Base-by-base conservation (phyloP, 2,797 vertebrate species). In the Myotis findleyi region DNA sequence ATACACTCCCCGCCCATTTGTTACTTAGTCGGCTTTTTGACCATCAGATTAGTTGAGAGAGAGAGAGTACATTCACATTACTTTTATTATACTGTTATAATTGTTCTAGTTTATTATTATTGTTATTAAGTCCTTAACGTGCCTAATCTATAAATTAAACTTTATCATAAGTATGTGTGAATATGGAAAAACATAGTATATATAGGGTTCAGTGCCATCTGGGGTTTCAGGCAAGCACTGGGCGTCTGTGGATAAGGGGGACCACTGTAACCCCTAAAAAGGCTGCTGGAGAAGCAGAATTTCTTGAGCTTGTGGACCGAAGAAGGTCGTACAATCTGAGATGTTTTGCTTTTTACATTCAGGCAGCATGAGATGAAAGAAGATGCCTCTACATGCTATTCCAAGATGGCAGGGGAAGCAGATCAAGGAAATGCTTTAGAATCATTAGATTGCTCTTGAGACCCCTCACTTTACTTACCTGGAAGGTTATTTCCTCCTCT, bases 351-450 rank as follows among this genome's bases (percentile, higher is more conserved):
- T 81, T 72, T 55, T 47, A 21, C 25, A 87, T 44, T 27, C 7
- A 38, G 89, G 53, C 20, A 79, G 25, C 38, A 49, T 10, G 21
- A 47, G 21, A 25, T 68, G 73, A 88, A 93, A 53, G 53, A 66
- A 69, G 53, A 77, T 82, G n/a, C 12, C 81, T 95, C 89, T 51
- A 93, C 69, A 38, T 93, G 27, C 68, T 76, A 38, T 59, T 81
- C 44, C 27, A 69, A 84, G 53, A 36, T 59, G 27, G 20, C 16
- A 51, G n/a, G 4, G n/a, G 10, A 6, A 36, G 0, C 5, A 83
- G 53, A 68, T 30, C 21, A 68, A 95, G 69, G n/a, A 91, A 77
- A 89, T 36, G 2, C 57, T 93, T 89, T 75, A 72, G 80, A 85
- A 76, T 83, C 84, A 84, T 81, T 89, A 69, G 55, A 5, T 80